Conservation (phyloP, 2,113 vertebrate species). For the Eurypyga helias region DNA sequence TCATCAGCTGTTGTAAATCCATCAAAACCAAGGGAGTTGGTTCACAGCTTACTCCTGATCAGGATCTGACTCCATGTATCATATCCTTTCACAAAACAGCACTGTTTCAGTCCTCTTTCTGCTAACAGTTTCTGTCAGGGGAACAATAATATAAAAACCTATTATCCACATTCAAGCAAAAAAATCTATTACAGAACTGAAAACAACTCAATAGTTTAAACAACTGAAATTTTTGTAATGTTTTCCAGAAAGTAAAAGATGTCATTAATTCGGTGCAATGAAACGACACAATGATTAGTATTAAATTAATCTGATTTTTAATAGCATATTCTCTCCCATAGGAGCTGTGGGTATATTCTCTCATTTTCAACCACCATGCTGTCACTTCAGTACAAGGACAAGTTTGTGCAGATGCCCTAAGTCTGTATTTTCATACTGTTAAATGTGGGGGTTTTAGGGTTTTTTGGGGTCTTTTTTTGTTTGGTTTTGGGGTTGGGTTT, state of each 20-base stretch:
- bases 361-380: not conserved
- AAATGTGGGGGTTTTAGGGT: too few relatives aligned
- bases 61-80: not conserved
- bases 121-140: not conserved
- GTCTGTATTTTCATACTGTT: not conserved
- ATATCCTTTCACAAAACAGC: not conserved
- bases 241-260: not conserved
- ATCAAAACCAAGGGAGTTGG: not conserved
- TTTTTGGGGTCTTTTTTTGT: too few relatives aligned
- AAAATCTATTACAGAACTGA: not conserved
- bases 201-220: constrained; percentile 3
- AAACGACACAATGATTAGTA: not conserved
- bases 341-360: not conserved
- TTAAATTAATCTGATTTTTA: not conserved
- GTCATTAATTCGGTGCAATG: not conserved
- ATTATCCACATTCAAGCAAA: not conserved
- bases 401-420: not conserved
- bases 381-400: not conserved
- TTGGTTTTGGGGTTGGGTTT: too few relatives aligned
- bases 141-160: not conserved
- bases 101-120: not conserved
- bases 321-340: not conserved
- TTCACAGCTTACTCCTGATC: not conserved
- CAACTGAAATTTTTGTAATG: not conserved
- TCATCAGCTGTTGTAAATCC: not conserved